Evolutionary conservation across 2,888 invertebrate species (phyloP).

Genomic region (Hirtodrosophila confusa): DNA sequence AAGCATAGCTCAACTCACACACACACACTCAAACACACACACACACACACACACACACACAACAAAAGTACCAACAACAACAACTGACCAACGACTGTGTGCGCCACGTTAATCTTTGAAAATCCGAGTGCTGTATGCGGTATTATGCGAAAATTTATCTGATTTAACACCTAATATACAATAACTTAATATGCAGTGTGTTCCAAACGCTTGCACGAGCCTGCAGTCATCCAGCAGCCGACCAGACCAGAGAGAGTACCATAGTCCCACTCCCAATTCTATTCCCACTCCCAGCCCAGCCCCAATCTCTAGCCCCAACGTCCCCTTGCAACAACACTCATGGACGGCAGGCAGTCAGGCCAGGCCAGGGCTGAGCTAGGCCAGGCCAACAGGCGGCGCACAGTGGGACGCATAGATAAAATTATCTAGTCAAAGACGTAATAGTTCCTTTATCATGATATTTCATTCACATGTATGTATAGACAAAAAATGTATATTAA

Average conservation of each 20-base stretch:
- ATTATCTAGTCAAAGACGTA: background rate
- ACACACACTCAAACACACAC: slow-evolving; percentile 25
- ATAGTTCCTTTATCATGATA: no score
- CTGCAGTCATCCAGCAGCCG: slow-evolving; percentile 72
- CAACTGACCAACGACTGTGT: slow-evolving; percentile 67
- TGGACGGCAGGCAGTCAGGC: slow-evolving; percentile 21
- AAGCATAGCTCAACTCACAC: slow-evolving; percentile 52
- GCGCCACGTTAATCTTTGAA: slow-evolving; percentile 84
- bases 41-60: slow-evolving; percentile 5
- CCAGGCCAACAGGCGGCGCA: slow-evolving; percentile 32
- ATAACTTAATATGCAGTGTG: slow-evolving; percentile 84
- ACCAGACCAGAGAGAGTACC: slow-evolving; percentile 23
- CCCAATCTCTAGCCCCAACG: slow-evolving; percentile 14
- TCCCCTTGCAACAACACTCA: slow-evolving; percentile 14
- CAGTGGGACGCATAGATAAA: slow-evolving; percentile 39
- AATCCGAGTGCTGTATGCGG: slow-evolving; percentile 85
- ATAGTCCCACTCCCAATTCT: slow-evolving; percentile 4
- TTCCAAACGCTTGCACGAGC: slow-evolving; percentile 74
- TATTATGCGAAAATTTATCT: slow-evolving; percentile 85
- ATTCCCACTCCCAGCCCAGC: background rate
- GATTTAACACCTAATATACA: slow-evolving; percentile 85
- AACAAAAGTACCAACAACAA: slow-evolving; percentile 30
- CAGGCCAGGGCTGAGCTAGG: slow-evolving; percentile 33
- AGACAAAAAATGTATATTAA: no score
- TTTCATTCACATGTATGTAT: no score